Evolutionary conservation across 2,888 invertebrate genomes (phyloP).

Genomic region (Aelia acuminata): DNA sequence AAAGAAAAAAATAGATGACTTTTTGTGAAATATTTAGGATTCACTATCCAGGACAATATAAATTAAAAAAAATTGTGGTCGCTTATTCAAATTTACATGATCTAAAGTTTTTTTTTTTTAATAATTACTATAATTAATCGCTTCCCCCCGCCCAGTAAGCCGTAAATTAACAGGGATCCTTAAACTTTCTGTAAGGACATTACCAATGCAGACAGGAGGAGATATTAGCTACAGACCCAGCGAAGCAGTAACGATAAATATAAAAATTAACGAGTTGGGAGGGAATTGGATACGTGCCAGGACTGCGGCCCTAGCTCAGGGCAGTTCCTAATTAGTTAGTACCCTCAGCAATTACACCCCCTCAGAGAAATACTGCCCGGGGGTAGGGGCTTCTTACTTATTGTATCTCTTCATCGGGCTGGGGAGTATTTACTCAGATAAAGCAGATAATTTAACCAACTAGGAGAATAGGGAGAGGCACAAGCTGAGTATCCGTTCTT

Average conservation of each 20-base stretch:
- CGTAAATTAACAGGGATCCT: constrained; percentile 15
- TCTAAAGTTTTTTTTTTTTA: too few species aligned
- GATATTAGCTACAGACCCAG: constrained; percentile 18
- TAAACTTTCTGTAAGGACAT: not conserved
- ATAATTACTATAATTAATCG: not conserved
- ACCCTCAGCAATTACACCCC: constrained; percentile 30
- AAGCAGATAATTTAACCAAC: too few species aligned
- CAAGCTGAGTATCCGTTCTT: too few species aligned
- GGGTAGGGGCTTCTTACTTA: constrained; percentile 9
- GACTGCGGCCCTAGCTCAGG: constrained; percentile 43
- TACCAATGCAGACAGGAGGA: constrained; percentile 7
- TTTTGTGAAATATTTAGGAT: too few species aligned
- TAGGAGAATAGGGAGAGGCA: too few species aligned
- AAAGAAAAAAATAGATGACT: too few species aligned
- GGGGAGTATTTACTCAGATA: not conserved
- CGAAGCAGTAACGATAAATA: constrained; percentile 59
- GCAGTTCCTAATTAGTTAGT: constrained; percentile 49
- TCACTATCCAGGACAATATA: too few species aligned
- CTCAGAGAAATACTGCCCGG: constrained; percentile 49
- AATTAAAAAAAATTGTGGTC: too few species aligned
- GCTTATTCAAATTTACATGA: too few species aligned
- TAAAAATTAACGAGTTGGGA: constrained; percentile 56
- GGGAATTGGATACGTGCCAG: constrained; percentile 58
- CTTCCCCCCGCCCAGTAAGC: not conserved
- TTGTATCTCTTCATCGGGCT: not conserved